Percentiles rank a stretch among this genome's conserved stretches.
Evolutionary conservation across 2,797 vertebrate genomes (phyloP).

Genomic region (Buphagus erythrorhynchus): DNA sequence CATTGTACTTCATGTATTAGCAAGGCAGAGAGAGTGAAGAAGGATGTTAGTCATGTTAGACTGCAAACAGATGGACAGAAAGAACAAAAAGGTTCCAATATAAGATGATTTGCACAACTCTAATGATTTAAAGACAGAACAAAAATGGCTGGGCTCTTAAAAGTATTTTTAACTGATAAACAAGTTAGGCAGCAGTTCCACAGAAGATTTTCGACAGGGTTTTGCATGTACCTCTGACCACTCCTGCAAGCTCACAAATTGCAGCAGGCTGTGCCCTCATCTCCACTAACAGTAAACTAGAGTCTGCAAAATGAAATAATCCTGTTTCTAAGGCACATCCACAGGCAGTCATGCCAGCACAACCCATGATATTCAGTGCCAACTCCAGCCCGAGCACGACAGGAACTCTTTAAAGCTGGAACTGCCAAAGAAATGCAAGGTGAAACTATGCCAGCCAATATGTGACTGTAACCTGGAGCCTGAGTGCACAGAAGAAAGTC

Average conservation of each 20-base stretch:
- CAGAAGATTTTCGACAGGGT: background rate
- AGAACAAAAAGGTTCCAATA: background rate
- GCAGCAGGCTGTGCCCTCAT: background rate
- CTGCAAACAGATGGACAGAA: background rate
- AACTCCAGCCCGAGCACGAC: rapidly evolving
- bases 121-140: background rate
- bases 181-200: background rate
- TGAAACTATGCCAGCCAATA: background rate
- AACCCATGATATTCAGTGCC: background rate
- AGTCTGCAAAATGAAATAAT: background rate
- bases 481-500: background rate
- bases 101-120: background rate
- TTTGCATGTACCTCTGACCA: background rate
- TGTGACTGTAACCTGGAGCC: background rate
- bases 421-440: background rate
- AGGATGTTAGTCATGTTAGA: background rate
- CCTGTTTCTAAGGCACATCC: background rate
- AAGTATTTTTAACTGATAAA: background rate
- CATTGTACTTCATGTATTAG: background rate
- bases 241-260: background rate
- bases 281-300: background rate
- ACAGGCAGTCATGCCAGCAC: background rate
- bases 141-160: background rate
- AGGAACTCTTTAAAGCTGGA: background rate
- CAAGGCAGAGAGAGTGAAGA: background rate